These are phyloP conservation scores for Bombus huntii DNA, from an alignment of 1,140 invertebrate species.

Conservation along the genomic window DNA sequence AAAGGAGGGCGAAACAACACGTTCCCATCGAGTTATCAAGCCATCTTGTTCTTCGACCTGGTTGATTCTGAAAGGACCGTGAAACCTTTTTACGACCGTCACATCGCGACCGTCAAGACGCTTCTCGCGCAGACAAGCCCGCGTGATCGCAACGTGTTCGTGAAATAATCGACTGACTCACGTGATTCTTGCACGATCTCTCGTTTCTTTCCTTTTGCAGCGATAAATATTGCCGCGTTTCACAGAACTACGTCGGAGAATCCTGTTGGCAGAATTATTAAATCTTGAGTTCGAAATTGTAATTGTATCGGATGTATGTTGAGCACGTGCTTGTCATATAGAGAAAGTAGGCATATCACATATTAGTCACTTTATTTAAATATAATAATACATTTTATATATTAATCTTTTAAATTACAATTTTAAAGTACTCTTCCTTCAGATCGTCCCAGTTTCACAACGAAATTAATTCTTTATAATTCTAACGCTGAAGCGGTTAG, in stretches of 20 bases:
- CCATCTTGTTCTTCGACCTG: not conserved
- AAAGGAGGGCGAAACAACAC: conserved; percentile 15
- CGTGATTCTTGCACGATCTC: conserved; percentile 9
- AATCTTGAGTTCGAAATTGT: too few relatives aligned
- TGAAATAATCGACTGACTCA: conserved; percentile 15
- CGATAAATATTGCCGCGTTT: conserved; percentile 5
- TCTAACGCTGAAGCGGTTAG: too few relatives aligned
- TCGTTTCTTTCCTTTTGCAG: conserved; percentile 8
- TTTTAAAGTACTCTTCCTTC: too few relatives aligned
- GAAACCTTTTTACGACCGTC: not conserved
- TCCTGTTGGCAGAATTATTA: too few relatives aligned
- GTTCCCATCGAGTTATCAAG: not conserved
- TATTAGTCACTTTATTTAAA: too few relatives aligned
- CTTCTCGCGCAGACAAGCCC: not conserved
- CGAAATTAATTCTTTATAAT: too few relatives aligned
- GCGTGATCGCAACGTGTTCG: conserved; percentile 37
- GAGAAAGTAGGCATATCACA: too few relatives aligned
- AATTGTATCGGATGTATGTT: too few relatives aligned
- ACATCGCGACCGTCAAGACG: not conserved
- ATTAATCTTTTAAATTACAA: too few relatives aligned
- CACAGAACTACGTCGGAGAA: not conserved
- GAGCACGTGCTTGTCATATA: too few relatives aligned
- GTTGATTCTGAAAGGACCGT: not conserved
- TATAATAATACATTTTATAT: too few relatives aligned
- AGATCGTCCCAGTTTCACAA: too few relatives aligned